A percentile compares a stretch with the other conserved stretches of the same genome.
Evolutionary conservation across 2,113 vertebrate species (phyloP).

Genomic region (Entelurus aequoreus): DNA sequence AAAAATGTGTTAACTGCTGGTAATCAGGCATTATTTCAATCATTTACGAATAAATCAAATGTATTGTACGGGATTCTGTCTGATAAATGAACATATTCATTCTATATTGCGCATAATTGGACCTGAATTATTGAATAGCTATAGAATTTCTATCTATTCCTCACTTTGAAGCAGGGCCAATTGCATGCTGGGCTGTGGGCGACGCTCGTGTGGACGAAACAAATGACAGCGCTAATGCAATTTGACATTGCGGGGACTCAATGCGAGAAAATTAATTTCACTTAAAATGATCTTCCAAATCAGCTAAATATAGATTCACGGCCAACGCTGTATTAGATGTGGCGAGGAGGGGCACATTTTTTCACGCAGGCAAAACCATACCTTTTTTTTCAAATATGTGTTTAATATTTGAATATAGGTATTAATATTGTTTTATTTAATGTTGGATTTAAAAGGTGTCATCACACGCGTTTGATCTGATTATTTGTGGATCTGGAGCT

Average conservation of each 20-base stretch:
- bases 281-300: constrained; percentile 11
- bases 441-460: too few relatives aligned
- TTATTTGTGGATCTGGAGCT: constrained; percentile 13
- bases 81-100: too few relatives aligned
- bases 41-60: too few relatives aligned
- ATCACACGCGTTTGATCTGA: too few relatives aligned
- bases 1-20: too few relatives aligned
- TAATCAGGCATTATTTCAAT: too few relatives aligned
- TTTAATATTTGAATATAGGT: too few relatives aligned
- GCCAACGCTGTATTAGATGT: not conserved
- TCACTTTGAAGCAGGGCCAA: not conserved
- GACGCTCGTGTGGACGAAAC: not conserved
- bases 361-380: too few relatives aligned
- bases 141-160: constrained; percentile 1
- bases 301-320: constrained; percentile 8
- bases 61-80: too few relatives aligned
- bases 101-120: not conserved
- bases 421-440: too few relatives aligned
- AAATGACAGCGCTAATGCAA: constrained; percentile 5
- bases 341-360: not conserved
- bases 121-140: constrained; percentile 1
- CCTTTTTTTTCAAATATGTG: too few relatives aligned
- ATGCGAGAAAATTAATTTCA: constrained; percentile 6
- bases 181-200: constrained; percentile 2
- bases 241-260: constrained; percentile 1